These are phyloP conservation scores for Gouania willdenowi DNA, from an alignment of 2,797 vertebrate species.

Conservation along the genomic window DNA sequence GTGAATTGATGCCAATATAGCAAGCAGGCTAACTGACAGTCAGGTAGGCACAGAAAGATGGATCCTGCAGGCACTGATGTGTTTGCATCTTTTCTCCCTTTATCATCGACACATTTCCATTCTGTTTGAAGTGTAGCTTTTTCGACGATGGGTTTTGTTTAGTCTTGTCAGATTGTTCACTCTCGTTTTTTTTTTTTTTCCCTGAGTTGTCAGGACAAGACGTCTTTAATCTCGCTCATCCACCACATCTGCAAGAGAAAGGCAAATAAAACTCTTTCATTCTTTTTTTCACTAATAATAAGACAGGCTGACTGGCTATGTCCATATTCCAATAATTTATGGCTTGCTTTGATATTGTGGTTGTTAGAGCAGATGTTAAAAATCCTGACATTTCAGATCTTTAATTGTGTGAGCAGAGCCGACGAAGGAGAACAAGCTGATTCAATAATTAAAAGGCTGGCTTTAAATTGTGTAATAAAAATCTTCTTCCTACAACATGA, in stretches of 20 bases:
- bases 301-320: slow-evolving; percentile 29
- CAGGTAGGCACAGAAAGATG: slow-evolving; percentile 13
- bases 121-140: slow-evolving; percentile 62
- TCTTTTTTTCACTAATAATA: slow-evolving; percentile 20
- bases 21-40: slow-evolving; percentile 16
- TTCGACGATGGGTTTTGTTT: slow-evolving; percentile 59
- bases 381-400: slow-evolving; percentile 43
- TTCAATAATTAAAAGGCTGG: slow-evolving; percentile 25
- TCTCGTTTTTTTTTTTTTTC: slow-evolving; percentile 26
- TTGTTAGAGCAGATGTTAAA: slow-evolving; percentile 35
- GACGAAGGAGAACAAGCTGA: slow-evolving; percentile 2
- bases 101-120: slow-evolving; percentile 48
- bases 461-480: slow-evolving; percentile 1
- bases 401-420: slow-evolving; percentile 25
- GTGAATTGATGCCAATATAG: slow-evolving; percentile 12
- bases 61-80: slow-evolving; percentile 40
- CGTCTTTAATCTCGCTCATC: slow-evolving; percentile 63
- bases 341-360: slow-evolving; percentile 34
- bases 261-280: slow-evolving; percentile 40
- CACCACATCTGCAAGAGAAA: slow-evolving; percentile 43
- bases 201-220: slow-evolving; percentile 60
- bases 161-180: slow-evolving; percentile 62
- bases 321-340: slow-evolving; percentile 43
- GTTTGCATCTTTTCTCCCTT: slow-evolving; percentile 49
- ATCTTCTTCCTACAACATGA: neutral